These are phyloP conservation scores for Selene dorsalis DNA, from an alignment of 2,797 vertebrate species.

Conservation along the genomic window DNA sequence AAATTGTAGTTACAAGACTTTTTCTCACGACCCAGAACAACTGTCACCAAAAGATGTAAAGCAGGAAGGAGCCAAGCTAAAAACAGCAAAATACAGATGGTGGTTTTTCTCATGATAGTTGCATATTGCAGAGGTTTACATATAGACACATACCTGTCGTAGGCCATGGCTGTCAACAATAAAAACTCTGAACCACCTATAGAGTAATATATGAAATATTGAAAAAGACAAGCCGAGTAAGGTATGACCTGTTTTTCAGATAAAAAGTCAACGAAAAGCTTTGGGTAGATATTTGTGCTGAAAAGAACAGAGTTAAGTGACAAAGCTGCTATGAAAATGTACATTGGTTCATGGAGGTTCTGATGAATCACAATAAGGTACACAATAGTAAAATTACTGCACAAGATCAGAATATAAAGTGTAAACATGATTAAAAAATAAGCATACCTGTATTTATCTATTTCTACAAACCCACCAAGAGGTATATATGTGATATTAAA, in stretches of 20 bases:
- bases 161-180: slow-evolving; percentile 53
- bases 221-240: slow-evolving; percentile 30
- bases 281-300: slow-evolving; percentile 45
- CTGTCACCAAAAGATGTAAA: background rate
- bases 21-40: background rate
- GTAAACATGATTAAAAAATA: slow-evolving; percentile 42
- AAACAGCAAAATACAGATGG: background rate
- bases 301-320: slow-evolving; percentile 38
- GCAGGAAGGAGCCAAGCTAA: background rate
- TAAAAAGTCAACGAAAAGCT: slow-evolving; percentile 27
- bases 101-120: background rate
- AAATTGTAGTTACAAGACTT: slow-evolving; percentile 6
- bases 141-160: slow-evolving; percentile 61
- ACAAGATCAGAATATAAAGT: slow-evolving; percentile 38
- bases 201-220: slow-evolving; percentile 31
- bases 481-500: slow-evolving; percentile 33
- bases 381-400: slow-evolving; percentile 43
- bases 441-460: slow-evolving; percentile 39
- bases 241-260: slow-evolving; percentile 29
- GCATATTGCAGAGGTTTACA: slow-evolving; percentile 27
- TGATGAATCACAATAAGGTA: slow-evolving; percentile 37
- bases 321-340: slow-evolving; percentile 58
- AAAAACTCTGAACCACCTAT: slow-evolving; percentile 36
- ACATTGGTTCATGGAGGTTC: slow-evolving; percentile 62
- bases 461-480: slow-evolving; percentile 41